Evolutionary conservation across 2,888 invertebrate genomes (phyloP), one percentile per base, ranked within the genome.

Genomic region (Cheilosia soror): DNA sequence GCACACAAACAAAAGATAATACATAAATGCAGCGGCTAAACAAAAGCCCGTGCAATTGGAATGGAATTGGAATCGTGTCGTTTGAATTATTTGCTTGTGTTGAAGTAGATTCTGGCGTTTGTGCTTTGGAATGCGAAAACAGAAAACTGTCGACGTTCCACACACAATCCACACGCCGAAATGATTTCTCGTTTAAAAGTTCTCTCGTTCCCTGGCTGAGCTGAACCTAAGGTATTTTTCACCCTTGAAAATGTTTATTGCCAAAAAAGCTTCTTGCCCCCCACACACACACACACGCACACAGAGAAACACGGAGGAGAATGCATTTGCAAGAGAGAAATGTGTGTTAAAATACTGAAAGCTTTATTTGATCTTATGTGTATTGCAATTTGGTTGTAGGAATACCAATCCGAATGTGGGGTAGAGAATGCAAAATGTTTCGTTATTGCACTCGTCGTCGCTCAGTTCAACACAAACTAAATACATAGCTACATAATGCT

Each of bases 91-190:
- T 49, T 77, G 29, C 49, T 27, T 63, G n/a, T 29, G 33, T 40
- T 15, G 5, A 20, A 33, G 6, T 33, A 33, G 6, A 33, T 33
- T 33, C 1, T 72, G 27, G 49, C 44, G 44, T 62, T 60, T 69
- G 62, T 40, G 53, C 20, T 57, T 71, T 47, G 27, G 72, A 71
- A 62, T 86, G 72, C 11, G 73, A 77, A 77, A 20, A 20, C 20
- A 20, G 20, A 20, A 80, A 87, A 88, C 88, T 87, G 91, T 89
- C 91, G 90, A 88, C 90, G 90, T 90, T 91, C 91, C 91, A 91
- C 91, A 90, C 91, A 91, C 91, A 90, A 88, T 90, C 91, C 91
- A 90, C 88, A 88, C 66, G 88, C 82, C 80, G 49, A 11, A 42
- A 40, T 37, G 58, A 66, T 20, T 53, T 40, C 58, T 40, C 58